Evolutionary conservation across 1,140 invertebrate genomes (phyloP), one percentile per base, ranked within the genome.

Genomic region (Lutraria rhynchaena): DNA sequence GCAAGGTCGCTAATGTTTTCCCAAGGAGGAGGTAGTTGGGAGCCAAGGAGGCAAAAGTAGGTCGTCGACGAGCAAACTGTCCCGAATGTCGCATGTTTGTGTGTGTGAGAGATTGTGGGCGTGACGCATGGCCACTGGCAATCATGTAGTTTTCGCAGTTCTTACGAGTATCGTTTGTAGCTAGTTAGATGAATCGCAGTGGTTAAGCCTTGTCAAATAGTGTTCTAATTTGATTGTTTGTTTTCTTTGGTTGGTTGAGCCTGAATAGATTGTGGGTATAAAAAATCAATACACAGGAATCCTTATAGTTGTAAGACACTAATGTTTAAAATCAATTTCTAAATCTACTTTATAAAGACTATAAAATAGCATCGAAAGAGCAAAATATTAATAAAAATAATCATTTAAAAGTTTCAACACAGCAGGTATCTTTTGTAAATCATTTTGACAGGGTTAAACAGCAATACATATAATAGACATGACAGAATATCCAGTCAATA

Each of bases 81-180:
- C 63, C 41, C 63, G 63, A 67, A 67, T 67, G 63, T 67, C 63
- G 63, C 63, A 67, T 67, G 63, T 67, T 67, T 67, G 63, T 67
- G 44, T 67, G 63, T 51, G 41, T 67, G 63, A 67, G 44, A 35
- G 63, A 67, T 67, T 46, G 63, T 67, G 63, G 63, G 63, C 63
- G 63, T 67, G 63, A 67, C 27, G 37, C 44, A 51, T 67, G 41
- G 63, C 44, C 44, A 41, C 41, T 51, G 41, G 41, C 44, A 41
- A 67, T 41, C 63, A 67, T 29, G 63, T 31, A 15, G 41, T 31
- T 27, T 46, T 67, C 63, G 63, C 63, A 67, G 63, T 49, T 67
- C 63, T 49, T 67, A 67, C 63, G 41, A 67, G 37, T 51, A 27
- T 67, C 63, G 63, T 35, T 67, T 67, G 63, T 67, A 46, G 63